phyloP scores from a whole-genome alignment of 2,797 vertebrate genomes.

The Propithecus deckenii region DNA sequence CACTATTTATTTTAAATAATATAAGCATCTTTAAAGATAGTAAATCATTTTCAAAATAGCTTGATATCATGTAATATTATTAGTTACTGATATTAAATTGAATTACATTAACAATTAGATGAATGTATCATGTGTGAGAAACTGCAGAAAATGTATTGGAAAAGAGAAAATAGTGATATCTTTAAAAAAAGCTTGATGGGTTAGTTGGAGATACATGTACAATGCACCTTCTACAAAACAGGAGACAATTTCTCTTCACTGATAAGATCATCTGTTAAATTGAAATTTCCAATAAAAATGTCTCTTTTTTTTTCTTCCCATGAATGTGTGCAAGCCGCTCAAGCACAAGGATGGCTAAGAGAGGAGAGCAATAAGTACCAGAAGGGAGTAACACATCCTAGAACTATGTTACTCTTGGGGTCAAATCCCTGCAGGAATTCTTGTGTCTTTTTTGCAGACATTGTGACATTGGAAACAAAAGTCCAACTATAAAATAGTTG shows the following conservation, averaged over 20 bases:
- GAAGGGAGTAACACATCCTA: background rate
- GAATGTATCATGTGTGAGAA: background rate
- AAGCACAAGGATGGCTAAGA: conserved; percentile 31
- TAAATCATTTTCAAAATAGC: conserved; percentile 47
- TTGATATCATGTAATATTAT: background rate
- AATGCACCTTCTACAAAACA: background rate
- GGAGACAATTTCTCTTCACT: conserved; percentile 23
- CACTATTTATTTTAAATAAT: conserved; percentile 50
- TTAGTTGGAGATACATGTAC: conserved; percentile 6
- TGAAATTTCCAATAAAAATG: conserved; percentile 67
- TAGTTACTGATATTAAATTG: conserved; percentile 25
- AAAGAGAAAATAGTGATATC: background rate
- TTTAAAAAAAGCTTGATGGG: background rate
- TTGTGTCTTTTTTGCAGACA: background rate
- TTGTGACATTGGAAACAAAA: background rate
- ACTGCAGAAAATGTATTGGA: background rate
- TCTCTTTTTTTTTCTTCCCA: background rate
- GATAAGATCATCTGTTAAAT: conserved; percentile 53
- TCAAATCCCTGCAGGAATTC: background rate
- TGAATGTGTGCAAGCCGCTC: background rate
- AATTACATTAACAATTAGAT: background rate
- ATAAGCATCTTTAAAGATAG: conserved; percentile 36
- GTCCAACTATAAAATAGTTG: background rate
- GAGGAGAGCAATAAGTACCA: background rate
- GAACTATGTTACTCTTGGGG: background rate